phyloP scores from a whole-genome alignment of 2,888 invertebrate species.

The Himalopsyche kuldschensis region DNA sequence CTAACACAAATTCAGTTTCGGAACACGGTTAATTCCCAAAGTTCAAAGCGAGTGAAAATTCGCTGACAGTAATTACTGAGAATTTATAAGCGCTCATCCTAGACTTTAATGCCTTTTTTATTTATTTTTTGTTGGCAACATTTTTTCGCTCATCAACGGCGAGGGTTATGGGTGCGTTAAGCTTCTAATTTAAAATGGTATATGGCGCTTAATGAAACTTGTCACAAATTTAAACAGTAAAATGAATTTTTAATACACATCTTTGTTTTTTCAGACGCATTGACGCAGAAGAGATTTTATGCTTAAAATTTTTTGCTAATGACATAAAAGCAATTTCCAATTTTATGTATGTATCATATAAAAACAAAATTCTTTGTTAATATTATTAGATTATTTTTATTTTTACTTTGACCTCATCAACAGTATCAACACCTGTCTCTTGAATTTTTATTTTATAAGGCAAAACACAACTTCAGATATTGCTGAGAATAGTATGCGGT shows the following conservation, averaged over 20 bases:
- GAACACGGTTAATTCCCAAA: constrained; percentile 20
- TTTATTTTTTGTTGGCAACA: constrained; percentile 6
- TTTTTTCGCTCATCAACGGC: constrained; percentile 4
- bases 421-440: too few relatives aligned
- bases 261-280: too few relatives aligned
- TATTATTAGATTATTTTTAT: too few relatives aligned
- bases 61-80: constrained; percentile 33
- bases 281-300: too few relatives aligned
- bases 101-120: constrained; percentile 22
- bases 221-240: neutral
- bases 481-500: neutral
- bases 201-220: neutral
- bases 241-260: neutral
- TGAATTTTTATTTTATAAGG: too few relatives aligned
- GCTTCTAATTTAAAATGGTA: constrained; percentile 20
- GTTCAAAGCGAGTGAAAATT: constrained; percentile 34
- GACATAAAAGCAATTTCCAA: too few relatives aligned
- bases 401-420: too few relatives aligned
- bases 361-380: neutral
- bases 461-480: too few relatives aligned
- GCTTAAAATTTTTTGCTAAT: too few relatives aligned
- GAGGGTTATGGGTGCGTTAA: constrained; percentile 10
- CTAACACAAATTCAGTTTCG: constrained; percentile 10
- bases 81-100: constrained; percentile 30
- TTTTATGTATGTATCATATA: too few relatives aligned